Conservation (phyloP, 2,888 invertebrate genomes). For the Callimorpha dominula region DNA sequence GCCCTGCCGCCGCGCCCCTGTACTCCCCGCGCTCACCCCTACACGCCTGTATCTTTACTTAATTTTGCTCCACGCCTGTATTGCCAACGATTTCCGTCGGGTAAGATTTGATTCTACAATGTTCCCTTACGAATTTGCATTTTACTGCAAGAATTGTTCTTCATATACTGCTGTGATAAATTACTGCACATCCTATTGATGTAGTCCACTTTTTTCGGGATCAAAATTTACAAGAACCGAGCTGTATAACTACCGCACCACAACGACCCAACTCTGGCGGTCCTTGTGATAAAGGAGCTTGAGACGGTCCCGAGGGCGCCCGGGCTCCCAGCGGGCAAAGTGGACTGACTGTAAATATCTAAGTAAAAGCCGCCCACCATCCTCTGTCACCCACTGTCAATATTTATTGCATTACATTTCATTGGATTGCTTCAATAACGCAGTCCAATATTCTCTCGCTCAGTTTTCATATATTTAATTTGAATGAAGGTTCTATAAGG, state of each 20-base stretch:
- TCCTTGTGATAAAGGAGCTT: constrained; percentile 46
- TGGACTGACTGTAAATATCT: constrained; percentile 59
- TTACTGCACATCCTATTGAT: constrained; percentile 9
- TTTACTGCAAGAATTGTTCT: constrained; percentile 32
- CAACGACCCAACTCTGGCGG: neutral
- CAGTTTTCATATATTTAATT: constrained; percentile 62
- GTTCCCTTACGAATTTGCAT: constrained; percentile 49
- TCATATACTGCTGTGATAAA: constrained; percentile 12
- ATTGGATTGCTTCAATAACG: constrained; percentile 61
- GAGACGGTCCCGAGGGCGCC: constrained; percentile 42
- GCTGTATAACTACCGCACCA: neutral
- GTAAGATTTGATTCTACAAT: constrained; percentile 56
- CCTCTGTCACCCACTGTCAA: constrained; percentile 50
- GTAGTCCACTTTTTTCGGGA: neutral
- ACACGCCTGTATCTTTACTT: constrained; percentile 75
- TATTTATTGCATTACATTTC: constrained; percentile 63
- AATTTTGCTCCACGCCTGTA: constrained; percentile 76
- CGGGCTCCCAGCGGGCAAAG: constrained; percentile 18
- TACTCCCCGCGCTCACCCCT: constrained; percentile 61
- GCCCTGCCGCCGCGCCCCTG: constrained; percentile 53
- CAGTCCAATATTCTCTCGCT: constrained; percentile 61
- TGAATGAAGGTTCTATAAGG: neutral
- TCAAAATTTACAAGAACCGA: neutral
- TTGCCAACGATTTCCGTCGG: constrained; percentile 75
- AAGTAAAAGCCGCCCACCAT: constrained; percentile 48